Conservation (phyloP, 2,888 invertebrate genomes). For the Cyclophora punctaria region DNA sequence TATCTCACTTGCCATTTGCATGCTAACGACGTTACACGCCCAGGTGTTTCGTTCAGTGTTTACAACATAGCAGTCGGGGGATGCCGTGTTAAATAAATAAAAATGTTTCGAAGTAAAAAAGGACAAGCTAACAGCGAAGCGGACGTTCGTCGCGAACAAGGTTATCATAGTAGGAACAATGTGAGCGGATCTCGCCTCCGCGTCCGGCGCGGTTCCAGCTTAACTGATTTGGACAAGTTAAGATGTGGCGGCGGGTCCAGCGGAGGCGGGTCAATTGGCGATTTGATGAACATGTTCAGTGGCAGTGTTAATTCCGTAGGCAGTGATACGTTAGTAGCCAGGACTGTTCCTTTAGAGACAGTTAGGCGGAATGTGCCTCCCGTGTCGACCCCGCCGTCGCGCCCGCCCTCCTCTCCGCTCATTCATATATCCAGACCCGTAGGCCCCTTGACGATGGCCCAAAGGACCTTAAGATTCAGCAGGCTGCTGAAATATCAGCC, state of each 20-base stretch:
- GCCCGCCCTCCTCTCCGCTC: constrained; percentile 54
- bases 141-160: constrained; percentile 70
- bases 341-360: constrained; percentile 83
- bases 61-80: constrained; percentile 35
- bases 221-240: constrained; percentile 83
- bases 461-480: constrained; percentile 80
- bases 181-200: constrained; percentile 69
- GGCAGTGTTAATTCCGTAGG: constrained; percentile 82
- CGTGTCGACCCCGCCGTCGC: constrained; percentile 61
- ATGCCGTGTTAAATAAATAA: constrained; percentile 23
- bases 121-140: constrained; percentile 63
- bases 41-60: constrained; percentile 52
- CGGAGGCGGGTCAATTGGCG: constrained; percentile 81
- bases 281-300: constrained; percentile 86
- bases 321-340: constrained; percentile 82
- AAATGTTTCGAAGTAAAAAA: constrained; percentile 60
- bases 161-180: constrained; percentile 64
- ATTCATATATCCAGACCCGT: constrained; percentile 60
- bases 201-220: constrained; percentile 81
- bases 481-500: constrained; percentile 80
- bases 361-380: constrained; percentile 71
- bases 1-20: constrained; percentile 59
- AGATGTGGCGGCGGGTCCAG: constrained; percentile 62
- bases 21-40: constrained; percentile 46
- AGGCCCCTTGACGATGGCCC: constrained; percentile 79